Base-by-base conservation (phyloP, 1,140 invertebrate genomes). In the Drosophila biarmipes region DNA sequence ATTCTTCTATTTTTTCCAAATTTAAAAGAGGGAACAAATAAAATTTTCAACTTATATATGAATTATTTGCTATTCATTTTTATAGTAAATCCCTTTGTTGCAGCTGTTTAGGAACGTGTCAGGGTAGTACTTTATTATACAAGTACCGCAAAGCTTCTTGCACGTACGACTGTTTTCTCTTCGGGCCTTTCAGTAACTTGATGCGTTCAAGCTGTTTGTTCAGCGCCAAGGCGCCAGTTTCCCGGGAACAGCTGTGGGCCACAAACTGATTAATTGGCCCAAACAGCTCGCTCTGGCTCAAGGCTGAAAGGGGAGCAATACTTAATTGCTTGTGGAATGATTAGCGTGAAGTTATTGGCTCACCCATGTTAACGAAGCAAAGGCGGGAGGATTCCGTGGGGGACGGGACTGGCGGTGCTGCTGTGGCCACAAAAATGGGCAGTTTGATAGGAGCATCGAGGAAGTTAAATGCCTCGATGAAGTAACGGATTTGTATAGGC, bases 151-250 rank as follows among this genome's bases (percentile, higher is more conserved):
- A 14, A 12, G 84, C 69, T 29, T 74, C 59, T 7, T 52, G 55
- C 69, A 87, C 53, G 68, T 87, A 78, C 42, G 82, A 87, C 21
- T 46, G 48, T 48, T 82, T 80, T 62, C 73, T 87, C 48, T 72
- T 78, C 21, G 63, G 61, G 2, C 42, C 49, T 29, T 58, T 49
- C 7, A 87, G 62, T 29, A 87, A 78, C 14, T 68, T 54, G n/a
- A 86, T 54, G 7, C 58, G 48, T 35, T 86, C 78, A 27, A 59
- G 53, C 7, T 78, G 64, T 56, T 74, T 72, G 34, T 15, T 35
- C 10, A 49, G 17, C 12, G 34, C 27, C 35, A 58, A 7, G 29
- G 27, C 37, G 27, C 34, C 49, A 6, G 21, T 35, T 78, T 87
- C 78, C 27, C 46, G 37, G 15, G 69, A 86, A 63, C 46, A 78